Evolutionary conservation across 2,888 invertebrate genomes (phyloP).

Genomic region (Archips crataeganus): DNA sequence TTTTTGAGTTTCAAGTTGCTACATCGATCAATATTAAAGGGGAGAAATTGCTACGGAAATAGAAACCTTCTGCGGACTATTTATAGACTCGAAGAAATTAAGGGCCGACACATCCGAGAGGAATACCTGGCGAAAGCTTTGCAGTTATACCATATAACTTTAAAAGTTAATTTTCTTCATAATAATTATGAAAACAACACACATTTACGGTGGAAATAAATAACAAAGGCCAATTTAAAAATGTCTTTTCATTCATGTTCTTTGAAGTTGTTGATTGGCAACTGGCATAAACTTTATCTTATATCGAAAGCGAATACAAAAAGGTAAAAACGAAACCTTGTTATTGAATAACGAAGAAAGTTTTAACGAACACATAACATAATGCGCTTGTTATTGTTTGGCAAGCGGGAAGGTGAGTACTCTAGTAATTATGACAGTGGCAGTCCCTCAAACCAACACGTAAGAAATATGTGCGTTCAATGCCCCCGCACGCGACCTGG

Average conservation of each 20-base stretch:
- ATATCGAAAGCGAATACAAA: not conserved
- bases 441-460: slow-evolving; percentile 23
- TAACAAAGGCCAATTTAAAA: not conserved
- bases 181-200: not conserved
- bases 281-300: not conserved
- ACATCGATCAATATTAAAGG: slow-evolving; percentile 38
- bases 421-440: slow-evolving; percentile 30
- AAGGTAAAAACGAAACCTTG: not conserved
- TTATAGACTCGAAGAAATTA: slow-evolving; percentile 32
- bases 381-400: slow-evolving; percentile 24
- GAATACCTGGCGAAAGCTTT: slow-evolving; percentile 13
- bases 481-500: slow-evolving; percentile 39
- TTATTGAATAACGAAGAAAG: slow-evolving; percentile 10
- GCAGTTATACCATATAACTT: slow-evolving; percentile 4
- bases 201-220: not conserved
- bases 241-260: not conserved
- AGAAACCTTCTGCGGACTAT: slow-evolving; percentile 37
- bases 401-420: slow-evolving; percentile 5
- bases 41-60: slow-evolving; percentile 33
- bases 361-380: slow-evolving; percentile 20
- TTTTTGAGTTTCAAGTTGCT: slow-evolving; percentile 23
- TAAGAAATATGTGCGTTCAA: slow-evolving; percentile 37
- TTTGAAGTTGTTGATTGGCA: not conserved
- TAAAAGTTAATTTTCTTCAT: slow-evolving; percentile 4
- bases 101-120: slow-evolving; percentile 30